Conservation (phyloP, 2,888 invertebrate genomes). For the Cheilosia vulpina region DNA sequence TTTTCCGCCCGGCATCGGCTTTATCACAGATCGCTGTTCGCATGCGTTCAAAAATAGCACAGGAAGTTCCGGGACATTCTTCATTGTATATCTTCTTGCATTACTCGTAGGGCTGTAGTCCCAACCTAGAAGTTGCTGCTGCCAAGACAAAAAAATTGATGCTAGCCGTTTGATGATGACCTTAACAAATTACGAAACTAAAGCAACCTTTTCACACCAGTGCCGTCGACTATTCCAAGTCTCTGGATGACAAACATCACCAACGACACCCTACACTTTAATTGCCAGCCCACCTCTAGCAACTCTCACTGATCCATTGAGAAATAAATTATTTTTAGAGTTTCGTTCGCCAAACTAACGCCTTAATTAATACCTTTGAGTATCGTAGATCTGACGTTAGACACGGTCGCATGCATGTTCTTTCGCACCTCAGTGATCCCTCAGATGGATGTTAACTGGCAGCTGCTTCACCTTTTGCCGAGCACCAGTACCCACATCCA, state of each 20-base stretch:
- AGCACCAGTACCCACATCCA: conserved; percentile 7
- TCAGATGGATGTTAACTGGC: conserved; percentile 48
- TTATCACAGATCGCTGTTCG: too few relatives aligned
- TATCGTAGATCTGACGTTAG: conserved; percentile 47
- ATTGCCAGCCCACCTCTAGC: conserved; percentile 57
- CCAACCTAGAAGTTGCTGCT: too few relatives aligned
- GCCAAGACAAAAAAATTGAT: too few relatives aligned
- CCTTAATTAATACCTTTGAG: conserved; percentile 71
- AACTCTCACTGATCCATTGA: conserved; percentile 42
- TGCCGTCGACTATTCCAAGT: neutral
- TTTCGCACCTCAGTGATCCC: conserved; percentile 71
- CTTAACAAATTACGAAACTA: too few relatives aligned
- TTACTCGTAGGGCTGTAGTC: too few relatives aligned
- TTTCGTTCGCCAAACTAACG: conserved; percentile 67
- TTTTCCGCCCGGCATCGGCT: too few relatives aligned
- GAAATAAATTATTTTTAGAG: conserved; percentile 62
- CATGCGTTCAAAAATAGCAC: too few relatives aligned
- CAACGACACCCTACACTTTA: conserved; percentile 31
- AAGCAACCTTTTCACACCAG: too few relatives aligned
- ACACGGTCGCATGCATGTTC: conserved; percentile 60
- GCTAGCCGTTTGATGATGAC: too few relatives aligned
- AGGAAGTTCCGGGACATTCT: too few relatives aligned
- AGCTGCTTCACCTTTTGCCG: conserved; percentile 64
- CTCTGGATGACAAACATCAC: neutral
- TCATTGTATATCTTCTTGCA: too few relatives aligned